Evolutionary conservation across 2,888 invertebrate genomes (phyloP), one percentile per base, ranked within the genome.

Genomic region (Bruchidius siliquastri): DNA sequence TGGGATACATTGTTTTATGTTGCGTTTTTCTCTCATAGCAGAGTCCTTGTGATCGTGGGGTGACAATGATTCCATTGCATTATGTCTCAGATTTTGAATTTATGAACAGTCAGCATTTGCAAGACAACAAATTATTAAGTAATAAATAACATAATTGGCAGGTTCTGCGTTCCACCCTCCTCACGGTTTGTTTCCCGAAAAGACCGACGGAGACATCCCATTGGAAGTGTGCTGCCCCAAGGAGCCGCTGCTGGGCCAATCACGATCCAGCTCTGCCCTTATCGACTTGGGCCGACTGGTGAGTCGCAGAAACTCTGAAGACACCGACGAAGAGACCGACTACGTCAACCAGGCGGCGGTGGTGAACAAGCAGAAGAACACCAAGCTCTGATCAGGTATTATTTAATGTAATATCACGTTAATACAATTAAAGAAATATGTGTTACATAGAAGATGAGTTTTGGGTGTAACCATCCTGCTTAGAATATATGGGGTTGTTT

Each of bases 181-280:
- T 20, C 70, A 22, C 21, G 68, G 70, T 13, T 20, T 74, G 13
- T 74, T 71, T 30, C 74, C 71, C 10, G 75, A 75, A 21, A 71
- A 72, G 66, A 67, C 30, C 4, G 76, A 76, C 22, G 22, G 70
- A 0, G 77, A 78, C 70, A 77, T 79, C 70, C 85, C 83, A 21
- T 76, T 85, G 79, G 86, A 86, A 73, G 82, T 81, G 73, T 84
- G 83, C 76, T 84, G 85, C 77, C 83, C 84, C 2, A 82, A 83
- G 70, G 85, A 85, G 75, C 86, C 86, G 2, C 80, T 87, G 3
- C 76, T 87, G 66, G 85, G 85, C 26, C 71, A 81, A n/a, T 77
- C 81, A 3, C 81, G 80, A 69, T 81, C 82, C 13, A 79, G 77
- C 69, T 80, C 81, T 32, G 82, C 80, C 76, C 75, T 83, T 68